A percentile compares a stretch with the other conserved stretches of the same genome.
Conservation (phyloP, 2,797 vertebrate species). For the Glossophaga mutica region DNA sequence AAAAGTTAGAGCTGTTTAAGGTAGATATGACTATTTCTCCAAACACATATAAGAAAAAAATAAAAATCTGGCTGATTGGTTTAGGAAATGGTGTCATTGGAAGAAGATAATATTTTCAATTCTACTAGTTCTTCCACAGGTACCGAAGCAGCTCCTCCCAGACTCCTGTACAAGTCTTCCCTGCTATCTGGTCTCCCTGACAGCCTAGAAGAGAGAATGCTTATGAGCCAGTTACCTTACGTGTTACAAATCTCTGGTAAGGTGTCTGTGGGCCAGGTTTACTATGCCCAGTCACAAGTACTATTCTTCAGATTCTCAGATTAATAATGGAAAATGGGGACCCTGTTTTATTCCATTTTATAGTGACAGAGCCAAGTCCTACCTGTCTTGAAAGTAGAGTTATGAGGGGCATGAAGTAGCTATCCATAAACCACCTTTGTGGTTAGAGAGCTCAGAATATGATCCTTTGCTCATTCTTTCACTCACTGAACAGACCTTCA, state of each 20-base stretch:
- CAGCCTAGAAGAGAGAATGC: not conserved
- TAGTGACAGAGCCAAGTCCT: not conserved
- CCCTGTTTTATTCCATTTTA: not conserved
- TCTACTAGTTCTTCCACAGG: not conserved
- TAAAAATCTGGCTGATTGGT: conserved; percentile 33
- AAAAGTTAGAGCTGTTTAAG: conserved; percentile 42
- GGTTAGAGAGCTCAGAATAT: not conserved
- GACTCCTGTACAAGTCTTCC: not conserved
- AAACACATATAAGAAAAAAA: conserved; percentile 27
- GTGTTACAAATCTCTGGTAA: not conserved
- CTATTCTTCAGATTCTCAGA: not conserved
- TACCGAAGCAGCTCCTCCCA: not conserved
- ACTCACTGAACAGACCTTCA: not conserved
- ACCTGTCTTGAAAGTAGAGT: not conserved
- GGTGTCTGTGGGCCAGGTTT: too few relatives aligned
- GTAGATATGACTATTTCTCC: conserved; percentile 49
- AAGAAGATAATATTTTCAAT: not conserved
- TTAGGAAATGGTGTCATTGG: conserved; percentile 1
- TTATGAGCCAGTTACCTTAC: not conserved
- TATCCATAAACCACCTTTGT: not conserved
- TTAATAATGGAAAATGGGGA: not conserved
- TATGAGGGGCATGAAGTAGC: not conserved
- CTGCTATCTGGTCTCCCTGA: not conserved
- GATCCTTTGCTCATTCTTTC: not conserved
- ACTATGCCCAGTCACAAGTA: not conserved